phyloP scores from a whole-genome alignment of 92 coral and sea anemone species.

The Heteractis magnifica region DNA sequence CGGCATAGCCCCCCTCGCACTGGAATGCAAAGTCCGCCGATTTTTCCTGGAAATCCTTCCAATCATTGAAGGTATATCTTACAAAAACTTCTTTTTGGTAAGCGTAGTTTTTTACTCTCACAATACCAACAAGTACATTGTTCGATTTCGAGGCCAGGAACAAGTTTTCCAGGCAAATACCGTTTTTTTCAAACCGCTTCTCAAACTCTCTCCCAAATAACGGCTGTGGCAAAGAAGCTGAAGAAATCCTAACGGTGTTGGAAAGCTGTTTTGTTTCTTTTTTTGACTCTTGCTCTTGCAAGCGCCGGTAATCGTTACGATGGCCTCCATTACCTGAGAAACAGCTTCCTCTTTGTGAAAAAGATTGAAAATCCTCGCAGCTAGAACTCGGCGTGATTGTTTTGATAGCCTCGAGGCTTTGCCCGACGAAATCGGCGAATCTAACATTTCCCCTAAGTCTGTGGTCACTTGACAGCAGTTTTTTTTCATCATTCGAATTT shows the following conservation, averaged over 20 bases:
- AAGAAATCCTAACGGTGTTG: constrained; percentile 10
- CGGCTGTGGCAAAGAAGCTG: constrained; percentile 49
- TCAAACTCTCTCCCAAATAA: constrained; percentile 30
- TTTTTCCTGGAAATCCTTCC: constrained; percentile 20
- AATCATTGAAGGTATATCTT: constrained; percentile 19
- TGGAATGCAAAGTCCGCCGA: constrained; percentile 21
- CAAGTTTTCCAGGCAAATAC: constrained; percentile 46
- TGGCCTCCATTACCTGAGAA: not conserved
- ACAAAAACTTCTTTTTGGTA: constrained; percentile 37
- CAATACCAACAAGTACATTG: constrained; percentile 43
- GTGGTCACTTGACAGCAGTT: not conserved
- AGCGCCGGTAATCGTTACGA: not conserved
- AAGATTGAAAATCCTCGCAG: constrained; percentile 14
- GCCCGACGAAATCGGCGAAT: constrained; percentile 40
- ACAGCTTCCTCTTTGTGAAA: not conserved
- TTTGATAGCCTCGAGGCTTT: constrained; percentile 31
- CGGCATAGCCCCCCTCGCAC: constrained; percentile 26
- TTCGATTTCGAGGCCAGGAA: constrained; percentile 32
- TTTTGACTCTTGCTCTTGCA: constrained; percentile 7
- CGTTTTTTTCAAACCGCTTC: constrained; percentile 20
- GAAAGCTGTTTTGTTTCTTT: not conserved
- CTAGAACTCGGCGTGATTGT: constrained; percentile 40
- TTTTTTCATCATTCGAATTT: not conserved
- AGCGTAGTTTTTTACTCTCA: constrained; percentile 27
- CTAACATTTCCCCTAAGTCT: constrained; percentile 16